Conservation (phyloP, 2,113 vertebrate species). For the Glareola pratincola region DNA sequence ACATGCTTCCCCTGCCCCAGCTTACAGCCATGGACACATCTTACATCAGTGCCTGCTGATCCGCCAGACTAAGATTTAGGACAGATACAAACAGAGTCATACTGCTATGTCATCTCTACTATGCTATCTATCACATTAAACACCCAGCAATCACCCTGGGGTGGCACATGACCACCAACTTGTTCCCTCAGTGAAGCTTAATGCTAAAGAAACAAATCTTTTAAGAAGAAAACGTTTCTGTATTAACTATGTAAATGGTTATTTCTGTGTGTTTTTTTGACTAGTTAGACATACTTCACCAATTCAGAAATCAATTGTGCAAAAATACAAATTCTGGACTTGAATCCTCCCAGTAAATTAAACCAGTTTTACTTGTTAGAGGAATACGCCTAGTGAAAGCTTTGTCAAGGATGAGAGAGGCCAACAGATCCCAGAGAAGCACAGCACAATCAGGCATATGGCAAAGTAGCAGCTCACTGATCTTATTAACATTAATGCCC, state of each 20-base stretch:
- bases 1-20: background rate
- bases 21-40: background rate
- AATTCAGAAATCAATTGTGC: background rate
- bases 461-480: background rate
- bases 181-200: background rate
- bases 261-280: background rate
- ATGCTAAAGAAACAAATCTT: background rate
- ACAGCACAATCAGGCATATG: background rate
- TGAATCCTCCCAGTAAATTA: background rate
- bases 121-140: background rate
- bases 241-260: background rate
- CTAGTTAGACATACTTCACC: background rate
- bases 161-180: background rate
- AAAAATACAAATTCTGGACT: background rate
- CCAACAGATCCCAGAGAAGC: background rate
- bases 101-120: background rate
- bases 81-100: background rate
- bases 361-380: background rate
- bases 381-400: background rate
- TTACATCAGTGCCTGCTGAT: background rate
- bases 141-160: background rate
- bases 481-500: background rate
- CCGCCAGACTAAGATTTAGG: background rate
- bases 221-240: background rate
- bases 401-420: background rate